These are phyloP conservation scores for Acleris cristana DNA, from an alignment of 2,888 invertebrate species.

Conservation along the genomic window DNA sequence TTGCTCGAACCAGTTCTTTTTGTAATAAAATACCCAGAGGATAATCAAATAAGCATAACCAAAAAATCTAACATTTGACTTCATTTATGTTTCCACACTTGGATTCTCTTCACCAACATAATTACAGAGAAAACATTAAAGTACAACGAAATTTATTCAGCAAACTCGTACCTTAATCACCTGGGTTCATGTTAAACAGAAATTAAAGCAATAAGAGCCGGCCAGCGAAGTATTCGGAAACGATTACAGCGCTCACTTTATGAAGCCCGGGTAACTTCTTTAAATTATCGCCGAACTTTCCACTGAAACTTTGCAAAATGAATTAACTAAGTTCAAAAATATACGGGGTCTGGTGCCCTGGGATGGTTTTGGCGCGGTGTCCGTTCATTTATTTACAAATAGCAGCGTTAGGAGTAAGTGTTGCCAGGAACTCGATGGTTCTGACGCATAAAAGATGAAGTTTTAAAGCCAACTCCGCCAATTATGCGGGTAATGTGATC, in stretches of 20 bases:
- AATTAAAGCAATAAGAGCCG: conserved; percentile 37
- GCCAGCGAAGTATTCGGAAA: conserved; percentile 47
- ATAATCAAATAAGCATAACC: too few species aligned
- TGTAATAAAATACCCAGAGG: too few species aligned
- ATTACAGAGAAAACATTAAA: conserved; percentile 1
- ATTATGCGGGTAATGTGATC: too few species aligned
- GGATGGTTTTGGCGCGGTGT: conserved; percentile 40
- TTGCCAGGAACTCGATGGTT: background rate
- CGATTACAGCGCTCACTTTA: conserved; percentile 53
- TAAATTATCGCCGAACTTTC: conserved; percentile 62
- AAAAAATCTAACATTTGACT: too few species aligned
- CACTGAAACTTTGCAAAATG: conserved; percentile 52
- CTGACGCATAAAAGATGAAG: background rate
- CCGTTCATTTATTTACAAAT: conserved; percentile 21
- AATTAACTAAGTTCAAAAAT: conserved; percentile 59
- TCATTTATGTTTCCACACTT: background rate
- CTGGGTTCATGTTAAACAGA: conserved; percentile 29
- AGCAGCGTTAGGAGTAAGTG: background rate
- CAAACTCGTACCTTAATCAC: conserved; percentile 24
- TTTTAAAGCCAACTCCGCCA: background rate
- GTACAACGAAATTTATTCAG: conserved; percentile 11
- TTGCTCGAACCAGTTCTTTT: too few species aligned
- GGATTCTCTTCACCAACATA: background rate
- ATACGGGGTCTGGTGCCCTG: conserved; percentile 43
- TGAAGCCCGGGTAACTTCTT: conserved; percentile 53